A percentile compares a stretch with the other conserved stretches of the same genome.
These are phyloP conservation scores for Formica selysi DNA, from an alignment of 1,140 invertebrate species.

Conservation along the genomic window DNA sequence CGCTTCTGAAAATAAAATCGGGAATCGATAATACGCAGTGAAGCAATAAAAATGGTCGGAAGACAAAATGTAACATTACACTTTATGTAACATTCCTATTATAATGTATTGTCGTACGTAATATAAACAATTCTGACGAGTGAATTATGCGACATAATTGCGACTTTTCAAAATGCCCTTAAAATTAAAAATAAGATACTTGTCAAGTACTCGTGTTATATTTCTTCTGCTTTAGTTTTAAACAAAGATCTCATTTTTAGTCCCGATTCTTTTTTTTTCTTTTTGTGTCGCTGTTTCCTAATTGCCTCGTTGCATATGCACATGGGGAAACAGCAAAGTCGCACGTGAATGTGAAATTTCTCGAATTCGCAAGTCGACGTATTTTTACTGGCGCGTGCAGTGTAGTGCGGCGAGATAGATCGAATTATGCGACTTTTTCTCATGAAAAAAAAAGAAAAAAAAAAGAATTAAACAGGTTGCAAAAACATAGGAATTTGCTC, in stretches of 20 bases:
- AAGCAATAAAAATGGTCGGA: background rate
- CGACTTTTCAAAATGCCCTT: background rate
- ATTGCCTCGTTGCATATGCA: background rate
- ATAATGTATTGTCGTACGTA: background rate
- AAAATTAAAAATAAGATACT: conserved; percentile 12
- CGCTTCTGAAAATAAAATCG: background rate
- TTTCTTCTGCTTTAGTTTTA: background rate
- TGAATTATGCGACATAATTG: background rate
- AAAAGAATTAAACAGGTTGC: conserved; percentile 7
- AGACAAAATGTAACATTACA: background rate
- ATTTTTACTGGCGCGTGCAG: conserved; percentile 31
- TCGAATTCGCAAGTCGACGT: conserved; percentile 31
- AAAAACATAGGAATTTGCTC: conserved; percentile 3
- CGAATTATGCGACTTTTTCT: conserved; percentile 73
- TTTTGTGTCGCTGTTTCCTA: background rate
- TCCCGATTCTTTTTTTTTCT: background rate
- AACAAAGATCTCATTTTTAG: background rate
- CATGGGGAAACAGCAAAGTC: background rate
- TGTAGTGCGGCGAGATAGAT: conserved; percentile 68
- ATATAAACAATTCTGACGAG: background rate
- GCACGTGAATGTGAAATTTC: conserved; percentile 66
- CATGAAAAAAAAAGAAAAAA: conserved; percentile 29
- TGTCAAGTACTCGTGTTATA: background rate
- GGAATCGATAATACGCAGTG: background rate
- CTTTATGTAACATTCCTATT: background rate